phyloP scores from a whole-genome alignment of 2,888 invertebrate species.

The Andrena praecox region DNA sequence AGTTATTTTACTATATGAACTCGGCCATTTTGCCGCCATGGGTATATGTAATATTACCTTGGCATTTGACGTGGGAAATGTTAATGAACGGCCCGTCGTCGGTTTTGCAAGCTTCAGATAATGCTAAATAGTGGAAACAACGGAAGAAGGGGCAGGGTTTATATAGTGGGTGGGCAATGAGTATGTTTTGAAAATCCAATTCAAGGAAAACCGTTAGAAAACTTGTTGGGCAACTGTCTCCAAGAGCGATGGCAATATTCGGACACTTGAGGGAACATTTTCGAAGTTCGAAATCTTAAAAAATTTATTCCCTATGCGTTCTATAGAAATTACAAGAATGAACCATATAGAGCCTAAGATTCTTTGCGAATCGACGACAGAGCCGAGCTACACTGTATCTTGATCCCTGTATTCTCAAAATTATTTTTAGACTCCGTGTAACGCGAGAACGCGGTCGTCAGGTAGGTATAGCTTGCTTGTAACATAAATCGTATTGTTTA shows the following conservation, averaged over 20 bases:
- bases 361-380: not conserved
- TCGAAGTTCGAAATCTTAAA: no score
- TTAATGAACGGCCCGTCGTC: not conserved
- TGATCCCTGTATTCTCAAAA: not conserved
- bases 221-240: no score
- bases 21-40: not conserved
- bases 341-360: not conserved
- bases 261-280: no score
- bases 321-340: not conserved
- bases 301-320: not conserved
- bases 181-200: no score
- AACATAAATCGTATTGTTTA: constrained; percentile 11
- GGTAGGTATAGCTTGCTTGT: not conserved
- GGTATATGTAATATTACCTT: constrained; percentile 2
- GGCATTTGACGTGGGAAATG: not conserved
- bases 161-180: no score
- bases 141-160: no score
- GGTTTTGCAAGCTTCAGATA: constrained; percentile 1
- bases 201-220: no score
- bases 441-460: not conserved
- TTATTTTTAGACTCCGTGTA: constrained; percentile 20
- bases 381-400: not conserved
- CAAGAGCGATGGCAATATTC: no score
- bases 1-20: not conserved
- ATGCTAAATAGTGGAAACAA: not conserved